Base-by-base conservation (phyloP, 2,113 vertebrate genomes). In the Aleadryas rufinucha region DNA sequence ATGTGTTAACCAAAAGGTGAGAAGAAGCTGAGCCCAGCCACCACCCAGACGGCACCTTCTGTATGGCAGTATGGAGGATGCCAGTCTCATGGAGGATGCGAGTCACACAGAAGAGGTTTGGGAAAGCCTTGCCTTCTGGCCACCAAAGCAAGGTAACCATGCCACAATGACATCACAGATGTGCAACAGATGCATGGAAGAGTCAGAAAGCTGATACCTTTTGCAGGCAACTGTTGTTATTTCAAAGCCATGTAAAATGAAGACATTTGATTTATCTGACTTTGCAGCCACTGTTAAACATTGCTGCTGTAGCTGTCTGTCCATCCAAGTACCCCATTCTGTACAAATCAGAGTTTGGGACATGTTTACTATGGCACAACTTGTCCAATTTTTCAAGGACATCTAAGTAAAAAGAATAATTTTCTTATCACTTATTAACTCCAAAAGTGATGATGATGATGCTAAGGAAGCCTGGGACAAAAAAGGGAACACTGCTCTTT, bases 31-130 rank as follows among this genome's bases (percentile, higher is more conserved):
- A 30, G 41, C 24, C 24, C 45, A 72, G 28, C 49, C 47, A 28
- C 52, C 75, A 44, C 56, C 68, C 26, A 53, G 68, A 33, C 7
- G 42, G 31, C 24, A 16, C 27, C 53, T n/a, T n/a, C 24, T 61
- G 22, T 33, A 50, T 7, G 33, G 57, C 41, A 84, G 37, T 16
- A 23, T 9, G 26, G 54, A 54, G 28, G 37, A 21, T 59, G 57
- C 9, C 53, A 54, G 42, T 50, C 10, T 18, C 42, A 19, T 2
- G 24, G 39, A 7, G 31, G 10, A 50, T 1, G 0, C 0, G 4
- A 42, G 59, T 41, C 45, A 31, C 27, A 26, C 2, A 5, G 28
- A 31, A 47, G 24, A n/a, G 42, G 21, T 39, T 66, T 13, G 3
- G 27, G 15, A 50, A 6, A 13, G 2, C 6, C 6, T 90, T 79